Percentiles rank a stretch among this genome's conserved stretches.
These are phyloP conservation scores for Cantharis rustica DNA, from an alignment of 2,888 invertebrate genomes.

Conservation along the genomic window DNA sequence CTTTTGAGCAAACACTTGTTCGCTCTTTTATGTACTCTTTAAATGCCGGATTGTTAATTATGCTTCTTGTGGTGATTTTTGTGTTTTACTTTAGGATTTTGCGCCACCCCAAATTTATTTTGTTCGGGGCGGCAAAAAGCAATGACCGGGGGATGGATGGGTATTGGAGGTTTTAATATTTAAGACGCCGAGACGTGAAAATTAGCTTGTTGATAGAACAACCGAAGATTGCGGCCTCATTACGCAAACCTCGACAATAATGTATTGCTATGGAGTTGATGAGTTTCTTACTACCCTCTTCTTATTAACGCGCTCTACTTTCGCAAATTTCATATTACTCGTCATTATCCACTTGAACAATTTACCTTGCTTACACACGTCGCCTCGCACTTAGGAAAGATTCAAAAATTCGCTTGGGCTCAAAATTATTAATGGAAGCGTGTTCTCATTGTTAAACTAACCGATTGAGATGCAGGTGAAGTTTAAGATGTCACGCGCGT, in stretches of 20 bases:
- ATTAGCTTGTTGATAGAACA: constrained; percentile 34
- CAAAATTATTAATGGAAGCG: constrained; percentile 8
- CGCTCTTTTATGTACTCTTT: constrained; percentile 15
- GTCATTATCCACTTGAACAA: constrained; percentile 18
- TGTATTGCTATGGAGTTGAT: constrained; percentile 47
- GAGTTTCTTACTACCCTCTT: constrained; percentile 41
- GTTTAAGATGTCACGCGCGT: constrained; percentile 24
- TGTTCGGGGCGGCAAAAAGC: background rate
- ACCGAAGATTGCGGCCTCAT: constrained; percentile 40
- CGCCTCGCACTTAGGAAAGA: constrained; percentile 4
- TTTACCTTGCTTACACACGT: background rate
- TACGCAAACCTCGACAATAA: constrained; percentile 47
- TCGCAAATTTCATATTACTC: constrained; percentile 41
- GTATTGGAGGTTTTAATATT: constrained; percentile 11
- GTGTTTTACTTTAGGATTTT: background rate
- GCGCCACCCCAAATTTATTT: background rate
- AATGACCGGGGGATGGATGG: background rate
- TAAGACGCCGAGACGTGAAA: constrained; percentile 21
- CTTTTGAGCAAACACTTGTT: constrained; percentile 19
- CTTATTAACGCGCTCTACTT: constrained; percentile 23
- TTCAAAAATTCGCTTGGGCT: background rate
- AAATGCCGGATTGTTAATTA: constrained; percentile 5
- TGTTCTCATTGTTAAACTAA: constrained; percentile 20
- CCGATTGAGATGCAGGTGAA: constrained; percentile 23
- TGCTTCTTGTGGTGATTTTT: background rate